Evolutionary conservation across 1,140 invertebrate genomes (phyloP).

Genomic region (Notospermus geniculatus): DNA sequence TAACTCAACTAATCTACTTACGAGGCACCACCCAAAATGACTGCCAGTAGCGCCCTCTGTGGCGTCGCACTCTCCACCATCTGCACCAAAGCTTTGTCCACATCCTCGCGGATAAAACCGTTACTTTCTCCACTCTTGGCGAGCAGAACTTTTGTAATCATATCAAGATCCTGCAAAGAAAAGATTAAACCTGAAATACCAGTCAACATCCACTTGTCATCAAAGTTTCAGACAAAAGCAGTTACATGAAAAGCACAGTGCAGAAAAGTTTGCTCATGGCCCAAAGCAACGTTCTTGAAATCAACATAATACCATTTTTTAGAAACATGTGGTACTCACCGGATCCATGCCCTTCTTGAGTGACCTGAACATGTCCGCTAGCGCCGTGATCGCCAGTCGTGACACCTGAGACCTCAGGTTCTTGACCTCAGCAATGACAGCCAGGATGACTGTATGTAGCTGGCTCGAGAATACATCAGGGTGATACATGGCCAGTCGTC

Average conservation of each 20-base stretch:
- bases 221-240: no score
- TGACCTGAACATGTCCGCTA: conserved; percentile 72
- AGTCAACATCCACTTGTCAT: no score
- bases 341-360: conserved; percentile 71
- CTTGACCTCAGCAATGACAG: conserved; percentile 68
- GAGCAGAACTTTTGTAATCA: conserved; percentile 74
- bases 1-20: no score
- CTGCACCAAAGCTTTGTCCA: conserved; percentile 74
- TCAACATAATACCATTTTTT: no score
- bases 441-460: conserved; percentile 66
- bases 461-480: conserved; percentile 64
- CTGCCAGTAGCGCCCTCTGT: conserved; percentile 55
- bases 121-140: conserved; percentile 89
- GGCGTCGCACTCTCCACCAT: conserved; percentile 68
- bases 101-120: conserved; percentile 84
- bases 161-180: conserved; percentile 78
- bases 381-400: conserved; percentile 75
- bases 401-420: conserved; percentile 90
- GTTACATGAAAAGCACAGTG: no score
- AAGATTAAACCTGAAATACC: no score
- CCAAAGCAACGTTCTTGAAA: no score
- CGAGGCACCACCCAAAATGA: conserved; percentile 66
- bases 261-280: no score
- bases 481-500: conserved; percentile 71
- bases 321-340: conserved; percentile 61